A percentile compares a stretch with the other conserved stretches of the same genome.
These are phyloP conservation scores for Pedicia rivosa DNA, from an alignment of 2,888 invertebrate species.

Conservation along the genomic window DNA sequence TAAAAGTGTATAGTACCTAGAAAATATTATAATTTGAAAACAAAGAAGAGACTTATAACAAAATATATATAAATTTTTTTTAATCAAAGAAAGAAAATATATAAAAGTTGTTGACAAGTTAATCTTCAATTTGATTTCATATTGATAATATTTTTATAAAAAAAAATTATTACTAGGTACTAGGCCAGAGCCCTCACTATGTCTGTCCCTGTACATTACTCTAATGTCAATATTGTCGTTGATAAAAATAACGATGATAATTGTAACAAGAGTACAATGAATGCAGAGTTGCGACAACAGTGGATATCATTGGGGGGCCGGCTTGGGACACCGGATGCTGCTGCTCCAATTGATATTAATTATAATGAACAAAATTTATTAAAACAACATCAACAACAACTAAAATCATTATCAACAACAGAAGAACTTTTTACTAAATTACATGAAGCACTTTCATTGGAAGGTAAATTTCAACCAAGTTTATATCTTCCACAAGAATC, in stretches of 20 bases:
- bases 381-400: constrained; percentile 14
- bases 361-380: constrained; percentile 20
- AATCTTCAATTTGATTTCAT: not conserved
- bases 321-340: constrained; percentile 47
- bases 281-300: constrained; percentile 25
- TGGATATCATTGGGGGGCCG: constrained; percentile 36
- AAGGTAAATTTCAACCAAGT: constrained; percentile 53
- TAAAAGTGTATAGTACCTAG: constrained; percentile 7
- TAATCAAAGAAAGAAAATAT: too few relatives aligned
- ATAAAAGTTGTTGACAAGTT: too few relatives aligned
- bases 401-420: constrained; percentile 10
- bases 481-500: constrained; percentile 45
- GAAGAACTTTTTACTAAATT: constrained; percentile 38
- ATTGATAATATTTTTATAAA: constrained; percentile 7
- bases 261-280: constrained; percentile 17
- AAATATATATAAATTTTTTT: not conserved
- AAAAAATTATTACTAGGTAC: constrained; percentile 21
- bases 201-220: constrained; percentile 34
- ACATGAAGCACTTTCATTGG: constrained; percentile 50
- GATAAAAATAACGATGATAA: constrained; percentile 9
- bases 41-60: not conserved
- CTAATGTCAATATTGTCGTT: constrained; percentile 21
- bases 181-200: constrained; percentile 35
- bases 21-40: not conserved
- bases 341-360: constrained; percentile 21